phyloP scores from a whole-genome alignment of 2,113 vertebrate genomes.

The Blennius ocellaris region DNA sequence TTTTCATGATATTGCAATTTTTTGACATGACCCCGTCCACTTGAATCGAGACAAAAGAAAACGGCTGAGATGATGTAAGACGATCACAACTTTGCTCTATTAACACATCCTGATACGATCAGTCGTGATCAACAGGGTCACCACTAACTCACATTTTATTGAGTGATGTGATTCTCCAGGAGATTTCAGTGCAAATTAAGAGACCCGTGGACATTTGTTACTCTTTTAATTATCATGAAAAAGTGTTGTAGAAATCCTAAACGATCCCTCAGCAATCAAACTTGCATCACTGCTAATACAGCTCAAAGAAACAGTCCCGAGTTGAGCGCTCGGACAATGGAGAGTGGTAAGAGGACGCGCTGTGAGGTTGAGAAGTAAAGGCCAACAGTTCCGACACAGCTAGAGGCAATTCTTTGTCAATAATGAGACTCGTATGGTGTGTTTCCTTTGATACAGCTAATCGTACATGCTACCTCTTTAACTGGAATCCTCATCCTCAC shows the following conservation, averaged over 20 bases:
- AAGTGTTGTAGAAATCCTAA: neutral
- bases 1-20: no score
- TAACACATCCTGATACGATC: neutral
- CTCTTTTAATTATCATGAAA: neutral
- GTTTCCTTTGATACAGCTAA: conserved; percentile 33
- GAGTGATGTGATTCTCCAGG: neutral
- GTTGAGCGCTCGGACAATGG: neutral
- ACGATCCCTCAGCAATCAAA: conserved; percentile 1
- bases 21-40: no score
- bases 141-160: neutral
- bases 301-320: neutral
- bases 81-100: conserved; percentile 4
- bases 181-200: conserved; percentile 39
- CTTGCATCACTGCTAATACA: neutral
- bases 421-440: conserved; percentile 40
- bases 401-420: conserved; percentile 22
- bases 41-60: neutral
- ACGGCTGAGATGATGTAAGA: neutral
- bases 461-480: conserved; percentile 6
- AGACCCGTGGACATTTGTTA: neutral
- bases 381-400: conserved; percentile 12
- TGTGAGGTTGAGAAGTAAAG: conserved; percentile 11
- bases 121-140: neutral
- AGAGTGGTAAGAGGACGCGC: neutral
- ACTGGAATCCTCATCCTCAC: conserved; percentile 60